Evolutionary conservation across 1,140 invertebrate species (phyloP).

Genomic region (Bombus vancouverensis): DNA sequence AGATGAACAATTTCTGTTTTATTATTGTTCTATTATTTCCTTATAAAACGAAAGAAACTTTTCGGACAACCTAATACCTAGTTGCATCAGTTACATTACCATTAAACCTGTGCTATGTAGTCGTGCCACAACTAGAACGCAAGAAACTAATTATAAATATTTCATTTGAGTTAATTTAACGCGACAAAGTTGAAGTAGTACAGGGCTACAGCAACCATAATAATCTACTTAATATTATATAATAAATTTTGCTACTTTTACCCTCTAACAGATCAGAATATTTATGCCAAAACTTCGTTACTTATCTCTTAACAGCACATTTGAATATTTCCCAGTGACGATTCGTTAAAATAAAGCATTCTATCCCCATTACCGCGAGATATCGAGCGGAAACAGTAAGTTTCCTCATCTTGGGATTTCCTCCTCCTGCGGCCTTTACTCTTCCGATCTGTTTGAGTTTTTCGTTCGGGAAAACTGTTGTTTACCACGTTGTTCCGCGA

Average conservation of each 20-base stretch:
- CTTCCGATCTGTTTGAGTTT: constrained; percentile 36
- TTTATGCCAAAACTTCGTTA: neutral
- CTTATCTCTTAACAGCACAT: neutral
- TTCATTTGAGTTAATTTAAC: neutral
- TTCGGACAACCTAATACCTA: too few species aligned
- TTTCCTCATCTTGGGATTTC: constrained; percentile 18
- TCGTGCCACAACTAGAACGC: too few species aligned
- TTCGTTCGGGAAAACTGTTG: constrained; percentile 44
- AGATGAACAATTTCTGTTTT: too few species aligned
- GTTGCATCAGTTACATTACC: too few species aligned
- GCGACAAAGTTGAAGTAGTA: neutral
- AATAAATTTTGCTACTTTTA: too few species aligned
- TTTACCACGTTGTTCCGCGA: constrained; percentile 50
- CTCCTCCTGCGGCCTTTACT: neutral
- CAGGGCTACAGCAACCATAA: fast-evolving
- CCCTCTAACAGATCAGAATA: too few species aligned
- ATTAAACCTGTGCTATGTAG: too few species aligned
- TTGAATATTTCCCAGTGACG: neutral
- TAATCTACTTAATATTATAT: neutral
- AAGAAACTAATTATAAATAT: neutral
- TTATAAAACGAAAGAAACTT: too few species aligned
- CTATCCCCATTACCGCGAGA: too few species aligned
- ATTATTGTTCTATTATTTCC: too few species aligned
- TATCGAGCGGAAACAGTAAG: neutral
- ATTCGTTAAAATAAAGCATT: neutral